A percentile compares a stretch with the other conserved stretches of the same genome.
Evolutionary conservation across 2,113 vertebrate genomes (phyloP).

Genomic region (Ovibos moschatus): DNA sequence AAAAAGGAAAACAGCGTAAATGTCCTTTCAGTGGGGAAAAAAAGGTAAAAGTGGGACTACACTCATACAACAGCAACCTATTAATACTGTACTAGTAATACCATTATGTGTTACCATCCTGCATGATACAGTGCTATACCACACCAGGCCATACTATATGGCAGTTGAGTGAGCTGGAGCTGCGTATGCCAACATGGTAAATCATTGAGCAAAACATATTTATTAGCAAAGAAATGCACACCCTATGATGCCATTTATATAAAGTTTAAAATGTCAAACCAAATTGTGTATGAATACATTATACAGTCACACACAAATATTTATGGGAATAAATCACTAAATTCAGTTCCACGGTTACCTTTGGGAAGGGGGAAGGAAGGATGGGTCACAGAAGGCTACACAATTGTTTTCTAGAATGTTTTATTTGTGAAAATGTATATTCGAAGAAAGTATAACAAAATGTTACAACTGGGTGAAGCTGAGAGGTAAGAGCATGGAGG

Average conservation of each 20-base stretch:
- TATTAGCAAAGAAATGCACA: not conserved
- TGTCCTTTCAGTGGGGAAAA: not conserved
- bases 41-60: not conserved
- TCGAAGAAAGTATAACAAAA: not conserved
- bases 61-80: not conserved
- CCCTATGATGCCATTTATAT: not conserved
- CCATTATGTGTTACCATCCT: not conserved
- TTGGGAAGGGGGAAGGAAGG: not conserved
- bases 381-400: not conserved
- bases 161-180: not conserved
- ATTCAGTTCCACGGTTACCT: not conserved
- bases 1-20: not conserved
- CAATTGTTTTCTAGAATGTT: slow-evolving; percentile 6
- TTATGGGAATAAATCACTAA: slow-evolving; percentile 1
- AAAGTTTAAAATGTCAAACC: not conserved
- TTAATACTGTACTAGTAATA: not conserved
- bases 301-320: not conserved
- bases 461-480: not conserved
- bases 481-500: not conserved
- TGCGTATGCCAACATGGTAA: not conserved
- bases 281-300: not conserved
- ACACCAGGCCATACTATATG: not conserved
- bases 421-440: slow-evolving; percentile 33
- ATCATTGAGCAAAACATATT: not conserved
- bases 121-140: not conserved